A percentile compares a stretch with the other conserved stretches of the same genome.
Evolutionary conservation across 2,888 invertebrate genomes (phyloP).

Genomic region (Drosophila glabriapex): DNA sequence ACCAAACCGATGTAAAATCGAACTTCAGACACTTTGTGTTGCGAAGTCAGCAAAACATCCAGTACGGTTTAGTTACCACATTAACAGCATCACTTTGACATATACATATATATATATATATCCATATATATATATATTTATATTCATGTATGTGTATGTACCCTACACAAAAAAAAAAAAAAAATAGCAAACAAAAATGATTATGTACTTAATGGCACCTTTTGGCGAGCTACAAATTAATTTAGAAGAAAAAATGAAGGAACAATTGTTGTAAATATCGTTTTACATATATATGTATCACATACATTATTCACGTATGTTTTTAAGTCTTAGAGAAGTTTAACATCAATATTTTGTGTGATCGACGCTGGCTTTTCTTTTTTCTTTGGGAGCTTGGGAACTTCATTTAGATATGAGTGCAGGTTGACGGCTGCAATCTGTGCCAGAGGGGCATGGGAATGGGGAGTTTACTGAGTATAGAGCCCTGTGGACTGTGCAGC

Average conservation of each 20-base stretch:
- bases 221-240: conserved; percentile 44
- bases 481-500: conserved; percentile 13
- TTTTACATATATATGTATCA: conserved; percentile 27
- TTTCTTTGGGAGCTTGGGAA: neutral
- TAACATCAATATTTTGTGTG: conserved; percentile 9
- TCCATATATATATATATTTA: neutral
- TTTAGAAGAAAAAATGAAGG: conserved; percentile 26
- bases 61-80: conserved; percentile 6
- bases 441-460: neutral
- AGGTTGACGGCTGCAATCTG: neutral
- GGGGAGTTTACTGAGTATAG: conserved; percentile 3
- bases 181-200: conserved; percentile 11
- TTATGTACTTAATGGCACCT: conserved; percentile 34
- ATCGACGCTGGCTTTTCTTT: conserved; percentile 3
- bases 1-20: conserved; percentile 4
- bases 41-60: conserved; percentile 2
- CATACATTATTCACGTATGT: conserved; percentile 30
- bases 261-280: conserved; percentile 42
- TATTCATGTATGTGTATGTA: conserved; percentile 2
- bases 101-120: neutral
- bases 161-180: neutral
- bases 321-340: conserved; percentile 25
- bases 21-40: conserved; percentile 9
- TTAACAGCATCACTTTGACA: conserved; percentile 17
- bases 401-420: neutral